These are phyloP conservation scores for Drosophila lowei DNA, from an alignment of 1,140 invertebrate genomes.

Conservation along the genomic window DNA sequence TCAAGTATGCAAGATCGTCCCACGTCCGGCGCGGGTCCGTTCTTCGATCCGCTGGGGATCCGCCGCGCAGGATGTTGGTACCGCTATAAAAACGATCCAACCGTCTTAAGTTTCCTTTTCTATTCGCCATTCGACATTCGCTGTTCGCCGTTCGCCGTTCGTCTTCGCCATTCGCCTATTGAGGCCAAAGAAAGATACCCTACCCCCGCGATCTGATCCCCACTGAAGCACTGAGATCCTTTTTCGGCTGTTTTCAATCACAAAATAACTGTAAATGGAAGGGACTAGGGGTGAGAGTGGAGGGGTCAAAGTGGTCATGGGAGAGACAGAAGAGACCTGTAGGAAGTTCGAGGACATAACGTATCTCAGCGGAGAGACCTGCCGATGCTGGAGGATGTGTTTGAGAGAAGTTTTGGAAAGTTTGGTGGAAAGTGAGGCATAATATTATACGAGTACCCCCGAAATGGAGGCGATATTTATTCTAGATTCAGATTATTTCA, in stretches of 20 bases:
- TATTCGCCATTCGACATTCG: slow-evolving; percentile 11
- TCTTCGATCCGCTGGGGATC: slow-evolving; percentile 32
- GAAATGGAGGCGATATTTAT: no score
- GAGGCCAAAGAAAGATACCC: slow-evolving; percentile 45
- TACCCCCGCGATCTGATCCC: slow-evolving; percentile 9
- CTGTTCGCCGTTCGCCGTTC: background rate
- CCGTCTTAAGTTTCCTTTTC: slow-evolving; percentile 74
- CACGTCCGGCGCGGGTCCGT: slow-evolving; percentile 63
- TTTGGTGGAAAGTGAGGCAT: no score
- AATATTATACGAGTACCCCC: no score
- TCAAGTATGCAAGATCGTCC: slow-evolving; percentile 61
- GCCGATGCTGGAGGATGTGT: no score
- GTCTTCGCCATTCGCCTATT: slow-evolving; percentile 16
- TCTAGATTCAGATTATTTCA: no score
- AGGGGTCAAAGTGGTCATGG: slow-evolving; percentile 24
- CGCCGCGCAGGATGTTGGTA: slow-evolving; percentile 70
- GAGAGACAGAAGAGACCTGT: slow-evolving; percentile 16
- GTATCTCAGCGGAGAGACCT: no score
- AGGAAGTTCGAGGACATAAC: background rate
- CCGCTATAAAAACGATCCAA: slow-evolving; percentile 72
- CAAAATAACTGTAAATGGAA: slow-evolving; percentile 29
- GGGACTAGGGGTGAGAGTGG: slow-evolving; percentile 22
- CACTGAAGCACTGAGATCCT: slow-evolving; percentile 6
- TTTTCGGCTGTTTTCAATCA: slow-evolving; percentile 3
- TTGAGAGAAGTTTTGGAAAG: background rate